These are phyloP conservation scores for Fopius arisanus DNA, from an alignment of 1,140 invertebrate genomes.

Conservation along the genomic window DNA sequence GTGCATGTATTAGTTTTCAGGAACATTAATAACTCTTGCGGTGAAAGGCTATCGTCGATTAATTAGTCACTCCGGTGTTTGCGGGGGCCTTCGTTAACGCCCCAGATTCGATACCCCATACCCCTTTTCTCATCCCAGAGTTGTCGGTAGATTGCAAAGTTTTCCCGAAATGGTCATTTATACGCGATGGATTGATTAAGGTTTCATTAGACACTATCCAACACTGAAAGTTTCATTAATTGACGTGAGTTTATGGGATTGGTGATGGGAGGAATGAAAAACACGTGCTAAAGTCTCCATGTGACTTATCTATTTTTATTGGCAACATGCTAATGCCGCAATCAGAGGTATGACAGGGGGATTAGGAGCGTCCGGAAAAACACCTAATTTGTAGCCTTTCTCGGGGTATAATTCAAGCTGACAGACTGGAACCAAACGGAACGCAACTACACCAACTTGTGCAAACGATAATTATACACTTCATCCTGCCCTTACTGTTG, in stretches of 20 bases:
- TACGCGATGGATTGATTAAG: neutral
- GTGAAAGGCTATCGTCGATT: constrained; percentile 54
- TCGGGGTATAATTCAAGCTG: constrained; percentile 63
- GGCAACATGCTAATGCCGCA: neutral
- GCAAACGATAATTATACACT: constrained; percentile 65
- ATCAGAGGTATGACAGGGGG: neutral
- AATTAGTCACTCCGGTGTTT: constrained; percentile 48
- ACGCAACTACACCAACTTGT: constrained; percentile 56
- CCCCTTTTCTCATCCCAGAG: neutral
- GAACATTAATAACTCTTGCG: constrained; percentile 58
- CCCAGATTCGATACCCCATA: constrained; percentile 18
- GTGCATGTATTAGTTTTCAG: constrained; percentile 61
- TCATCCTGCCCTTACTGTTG: constrained; percentile 46
- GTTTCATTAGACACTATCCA: neutral
- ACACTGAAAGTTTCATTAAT: no score
- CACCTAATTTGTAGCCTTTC: constrained; percentile 65
- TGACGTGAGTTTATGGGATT: no score
- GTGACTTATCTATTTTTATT: no score
- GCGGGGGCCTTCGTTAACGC: constrained; percentile 13
- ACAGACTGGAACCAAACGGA: constrained; percentile 64
- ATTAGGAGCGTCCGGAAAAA: constrained; percentile 26
- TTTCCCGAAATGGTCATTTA: neutral
- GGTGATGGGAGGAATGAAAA: no score
- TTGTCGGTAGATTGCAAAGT: neutral
- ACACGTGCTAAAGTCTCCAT: no score